Conservation (phyloP, 1,140 invertebrate species). For the Apis dorsata region DNA sequence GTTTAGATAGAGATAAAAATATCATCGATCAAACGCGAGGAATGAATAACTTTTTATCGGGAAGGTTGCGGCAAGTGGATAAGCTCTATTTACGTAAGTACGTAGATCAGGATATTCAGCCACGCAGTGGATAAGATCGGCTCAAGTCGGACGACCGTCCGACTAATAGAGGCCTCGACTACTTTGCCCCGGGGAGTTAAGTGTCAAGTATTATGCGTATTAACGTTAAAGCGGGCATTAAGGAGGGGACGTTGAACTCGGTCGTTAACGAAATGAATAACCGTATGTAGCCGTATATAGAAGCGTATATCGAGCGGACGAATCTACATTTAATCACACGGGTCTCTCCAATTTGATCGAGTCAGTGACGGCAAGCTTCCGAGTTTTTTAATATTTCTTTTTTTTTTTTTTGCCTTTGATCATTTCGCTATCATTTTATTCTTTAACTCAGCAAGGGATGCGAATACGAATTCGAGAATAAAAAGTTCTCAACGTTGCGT, state of each 20-base stretch:
- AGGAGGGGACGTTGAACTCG: conserved; percentile 20
- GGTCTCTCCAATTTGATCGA: background rate
- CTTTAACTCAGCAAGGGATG: no score
- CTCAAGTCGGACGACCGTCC: conserved; percentile 17
- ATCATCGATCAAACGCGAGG: conserved; percentile 11
- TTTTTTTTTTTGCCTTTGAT: background rate
- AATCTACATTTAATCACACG: conserved; percentile 5
- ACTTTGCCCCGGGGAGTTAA: conserved; percentile 8
- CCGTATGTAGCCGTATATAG: background rate
- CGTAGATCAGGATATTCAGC: background rate
- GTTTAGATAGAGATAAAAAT: background rate
- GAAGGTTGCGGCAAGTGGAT: conserved; percentile 20
- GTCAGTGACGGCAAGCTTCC: no score
- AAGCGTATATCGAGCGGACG: background rate
- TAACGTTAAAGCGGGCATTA: conserved; percentile 28
- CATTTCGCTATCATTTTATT: no score
- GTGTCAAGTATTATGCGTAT: conserved; percentile 23
- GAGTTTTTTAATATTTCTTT: background rate
- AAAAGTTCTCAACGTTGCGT: no score
- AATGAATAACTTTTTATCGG: background rate
- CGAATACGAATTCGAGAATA: no score
- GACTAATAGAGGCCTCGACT: conserved; percentile 35
- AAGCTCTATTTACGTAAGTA: conserved; percentile 21
- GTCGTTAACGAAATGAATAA: conserved; percentile 15
- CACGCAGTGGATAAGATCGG: conserved; percentile 37